Evolutionary conservation across 2,888 invertebrate genomes (phyloP).

Genomic region (Oscheius sp.): DNA sequence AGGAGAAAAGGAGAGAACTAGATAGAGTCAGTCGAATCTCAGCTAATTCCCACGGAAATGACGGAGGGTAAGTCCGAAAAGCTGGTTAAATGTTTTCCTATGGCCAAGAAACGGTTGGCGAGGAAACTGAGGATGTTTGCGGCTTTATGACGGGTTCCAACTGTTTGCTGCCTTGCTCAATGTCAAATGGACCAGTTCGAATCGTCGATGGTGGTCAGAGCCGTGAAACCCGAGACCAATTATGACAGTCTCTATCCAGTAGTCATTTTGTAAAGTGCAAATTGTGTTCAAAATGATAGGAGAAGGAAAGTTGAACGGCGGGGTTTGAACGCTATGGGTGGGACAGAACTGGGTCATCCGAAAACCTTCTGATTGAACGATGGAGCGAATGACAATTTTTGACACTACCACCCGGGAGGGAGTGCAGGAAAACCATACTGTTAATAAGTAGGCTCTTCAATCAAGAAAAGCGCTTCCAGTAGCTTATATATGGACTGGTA

Average conservation of each 20-base stretch:
- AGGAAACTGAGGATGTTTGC: conserved; percentile 21
- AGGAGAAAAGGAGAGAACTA: not conserved
- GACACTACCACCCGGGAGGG: too few relatives aligned
- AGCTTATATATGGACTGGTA: conserved; percentile 26
- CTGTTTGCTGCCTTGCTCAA: conserved; percentile 31
- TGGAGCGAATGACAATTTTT: conserved; percentile 22
- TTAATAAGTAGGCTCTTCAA: too few relatives aligned
- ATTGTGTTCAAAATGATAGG: not conserved
- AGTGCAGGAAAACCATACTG: too few relatives aligned
- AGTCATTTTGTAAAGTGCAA: not conserved
- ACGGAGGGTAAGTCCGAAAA: not conserved
- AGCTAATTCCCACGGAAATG: not conserved
- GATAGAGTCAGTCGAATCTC: too few relatives aligned
- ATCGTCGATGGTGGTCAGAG: conserved; percentile 25
- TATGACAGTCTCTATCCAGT: not conserved
- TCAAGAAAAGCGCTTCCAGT: conserved; percentile 14
- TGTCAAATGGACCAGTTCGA: conserved; percentile 32
- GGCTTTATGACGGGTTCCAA: conserved; percentile 30
- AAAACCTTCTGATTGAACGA: conserved; percentile 27
- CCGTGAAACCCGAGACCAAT: conserved; percentile 28
- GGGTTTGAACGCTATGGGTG: conserved; percentile 19
- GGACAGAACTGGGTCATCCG: conserved; percentile 28
- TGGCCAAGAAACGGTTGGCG: not conserved
- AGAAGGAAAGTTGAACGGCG: not conserved
- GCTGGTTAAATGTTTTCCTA: conserved; percentile 12